Evolutionary conservation across 2,113 vertebrate species (phyloP), one percentile per base, ranked within the genome.

Genomic region (Capreolus pygargus): DNA sequence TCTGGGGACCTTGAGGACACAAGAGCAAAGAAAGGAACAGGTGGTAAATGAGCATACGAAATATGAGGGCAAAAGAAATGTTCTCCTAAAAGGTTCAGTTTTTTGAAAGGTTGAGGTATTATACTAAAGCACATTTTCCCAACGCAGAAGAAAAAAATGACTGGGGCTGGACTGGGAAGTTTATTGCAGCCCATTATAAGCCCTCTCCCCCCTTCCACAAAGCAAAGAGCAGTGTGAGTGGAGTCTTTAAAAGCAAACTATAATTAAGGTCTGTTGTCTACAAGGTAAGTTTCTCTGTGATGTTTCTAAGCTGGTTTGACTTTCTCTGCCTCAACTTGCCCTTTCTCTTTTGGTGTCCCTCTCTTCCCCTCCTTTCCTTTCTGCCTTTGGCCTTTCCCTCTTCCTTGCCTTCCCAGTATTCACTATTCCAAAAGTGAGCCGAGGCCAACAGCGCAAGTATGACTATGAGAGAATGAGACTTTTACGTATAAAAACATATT

Each of bases 321-420:
- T 93, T 91, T 78, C 93, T 60, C 60, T 97, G 97, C 93, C 95
- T 97, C 10, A 3, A 89, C 96, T 94, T 95, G 96, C 61, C 93
- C 33, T 86, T 96, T 89, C 47, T 6, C 60, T 93, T 58, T n/a
- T 5, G 47, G 39, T 67, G 86, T 87, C 79, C 55, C 61, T 79
- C 43, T 87, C 61, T 79, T 61, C 89, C 60, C 43, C 61, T 14
- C 50, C n/a, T 30, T n/a, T 47, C 45, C 94, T 76, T 94, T 36
- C 60, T 33, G 6, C 28, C 8, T 12, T 28, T n/a, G 10, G 47
- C 39, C 70, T 47, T 86, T 70, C 12, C n/a, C 25, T 95, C 81
- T 78, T 55, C 84, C 70, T 50, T 45, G 55, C 39, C 55, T 61
- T 54, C 78, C 70, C 50, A 28, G 2, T 1, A 3, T 16, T 86